Conservation (phyloP, 2,888 invertebrate species). For the Cataglyphis livida region DNA sequence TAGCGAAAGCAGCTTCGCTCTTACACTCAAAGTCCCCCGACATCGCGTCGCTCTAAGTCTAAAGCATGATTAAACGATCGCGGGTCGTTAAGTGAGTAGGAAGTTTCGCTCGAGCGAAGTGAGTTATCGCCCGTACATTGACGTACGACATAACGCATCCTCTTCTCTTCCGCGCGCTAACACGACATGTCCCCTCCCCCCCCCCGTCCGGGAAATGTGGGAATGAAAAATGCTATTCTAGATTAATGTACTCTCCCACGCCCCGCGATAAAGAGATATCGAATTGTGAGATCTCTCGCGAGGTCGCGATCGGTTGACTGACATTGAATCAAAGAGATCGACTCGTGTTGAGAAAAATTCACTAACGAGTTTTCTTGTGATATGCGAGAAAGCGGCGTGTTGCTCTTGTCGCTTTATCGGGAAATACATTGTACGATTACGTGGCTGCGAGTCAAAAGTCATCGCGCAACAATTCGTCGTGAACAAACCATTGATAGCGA, state of each 20-base stretch:
- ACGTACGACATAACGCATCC: not conserved
- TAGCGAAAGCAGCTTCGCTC: slow-evolving; percentile 43
- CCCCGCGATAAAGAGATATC: not conserved
- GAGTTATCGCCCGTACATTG: slow-evolving; percentile 32
- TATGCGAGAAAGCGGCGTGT: not conserved
- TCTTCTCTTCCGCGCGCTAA: slow-evolving; percentile 41
- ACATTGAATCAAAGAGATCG: too few species aligned
- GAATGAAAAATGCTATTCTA: slow-evolving; percentile 23
- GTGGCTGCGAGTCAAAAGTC: slow-evolving; percentile 2
- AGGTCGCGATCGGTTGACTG: not conserved
- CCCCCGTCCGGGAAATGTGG: not conserved
- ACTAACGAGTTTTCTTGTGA: slow-evolving; percentile 2
- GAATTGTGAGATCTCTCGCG: not conserved
- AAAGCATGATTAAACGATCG: slow-evolving; percentile 50
- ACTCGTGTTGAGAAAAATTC: not conserved
- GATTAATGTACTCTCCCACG: slow-evolving; percentile 25
- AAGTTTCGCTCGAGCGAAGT: slow-evolving; percentile 38
- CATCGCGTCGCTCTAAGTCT: slow-evolving; percentile 24
- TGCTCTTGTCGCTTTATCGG: not conserved
- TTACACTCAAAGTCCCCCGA: not conserved
- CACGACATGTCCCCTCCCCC: not conserved
- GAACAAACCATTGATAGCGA: not conserved
- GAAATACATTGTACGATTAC: slow-evolving; percentile 9
- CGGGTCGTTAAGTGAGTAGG: slow-evolving; percentile 43
- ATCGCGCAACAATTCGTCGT: not conserved